These are phyloP conservation scores for Choloepus hoffmanni DNA, from an alignment of 2,113 vertebrate species.

Conservation along the genomic window DNA sequence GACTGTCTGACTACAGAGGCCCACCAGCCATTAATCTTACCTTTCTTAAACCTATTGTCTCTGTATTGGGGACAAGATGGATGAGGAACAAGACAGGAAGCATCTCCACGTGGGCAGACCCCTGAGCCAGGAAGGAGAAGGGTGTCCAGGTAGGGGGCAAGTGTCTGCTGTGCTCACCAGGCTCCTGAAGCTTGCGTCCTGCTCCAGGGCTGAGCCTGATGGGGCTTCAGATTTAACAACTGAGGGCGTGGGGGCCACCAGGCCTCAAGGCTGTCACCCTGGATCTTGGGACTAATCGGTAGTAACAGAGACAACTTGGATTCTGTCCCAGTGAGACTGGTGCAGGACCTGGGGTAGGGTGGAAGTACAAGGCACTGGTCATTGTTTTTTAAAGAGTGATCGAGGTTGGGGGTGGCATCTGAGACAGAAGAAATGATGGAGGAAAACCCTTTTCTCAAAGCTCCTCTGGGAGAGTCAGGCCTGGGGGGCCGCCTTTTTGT, in stretches of 20 bases:
- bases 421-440: neutral
- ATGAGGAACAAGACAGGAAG: neutral
- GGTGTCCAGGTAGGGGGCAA: too few relatives aligned
- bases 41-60: neutral
- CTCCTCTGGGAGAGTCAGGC: neutral
- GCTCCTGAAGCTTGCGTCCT: neutral
- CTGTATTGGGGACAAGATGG: neutral
- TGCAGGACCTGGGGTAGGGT: neutral
- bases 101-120: neutral
- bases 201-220: neutral
- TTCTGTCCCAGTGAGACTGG: neutral
- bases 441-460: neutral
- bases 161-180: neutral
- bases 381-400: neutral
- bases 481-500: neutral
- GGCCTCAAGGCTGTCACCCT: too few relatives aligned
- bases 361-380: accelerated
- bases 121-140: neutral
- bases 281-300: neutral
- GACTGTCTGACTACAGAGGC: neutral
- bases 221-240: neutral
- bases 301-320: neutral
- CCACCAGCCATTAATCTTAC: neutral
- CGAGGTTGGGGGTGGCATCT: neutral
- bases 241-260: neutral